A percentile compares a stretch with the other conserved stretches of the same genome.
Conservation (phyloP, 2,797 vertebrate species). For the Lepidocolaptes lacrymiger region DNA sequence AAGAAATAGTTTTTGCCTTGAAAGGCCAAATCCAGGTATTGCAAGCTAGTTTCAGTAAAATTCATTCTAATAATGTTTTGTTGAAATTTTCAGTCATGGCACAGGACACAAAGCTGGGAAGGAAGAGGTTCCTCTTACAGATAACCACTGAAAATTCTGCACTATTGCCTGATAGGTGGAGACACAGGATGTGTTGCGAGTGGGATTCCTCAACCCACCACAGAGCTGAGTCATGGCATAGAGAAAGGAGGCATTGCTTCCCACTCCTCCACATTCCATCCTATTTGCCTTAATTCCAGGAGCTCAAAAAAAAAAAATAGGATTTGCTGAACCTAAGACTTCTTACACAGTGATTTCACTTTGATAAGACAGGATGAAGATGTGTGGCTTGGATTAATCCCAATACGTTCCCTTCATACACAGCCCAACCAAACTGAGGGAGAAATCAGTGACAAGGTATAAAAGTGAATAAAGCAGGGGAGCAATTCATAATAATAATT, state of each 20-base stretch:
- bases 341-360: neutral
- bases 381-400: neutral
- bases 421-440: neutral
- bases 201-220: neutral
- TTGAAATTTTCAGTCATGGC: neutral
- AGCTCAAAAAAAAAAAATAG: neutral
- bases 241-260: neutral
- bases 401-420: neutral
- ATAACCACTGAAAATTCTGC: neutral
- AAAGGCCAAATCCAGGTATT: neutral
- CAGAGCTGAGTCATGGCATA: neutral
- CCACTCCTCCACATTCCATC: neutral
- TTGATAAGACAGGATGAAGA: conserved; percentile 10
- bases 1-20: neutral
- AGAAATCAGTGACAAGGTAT: neutral
- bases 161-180: neutral
- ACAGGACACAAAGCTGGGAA: neutral
- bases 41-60: neutral
- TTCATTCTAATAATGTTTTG: neutral
- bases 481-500: neutral
- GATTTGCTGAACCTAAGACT: neutral
- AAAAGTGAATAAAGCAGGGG: neutral
- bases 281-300: neutral
- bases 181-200: neutral
- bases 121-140: neutral